A percentile compares a stretch with the other conserved stretches of the same genome.
Evolutionary conservation across 2,888 invertebrate species (phyloP).

Genomic region (Druceiella hillmani): DNA sequence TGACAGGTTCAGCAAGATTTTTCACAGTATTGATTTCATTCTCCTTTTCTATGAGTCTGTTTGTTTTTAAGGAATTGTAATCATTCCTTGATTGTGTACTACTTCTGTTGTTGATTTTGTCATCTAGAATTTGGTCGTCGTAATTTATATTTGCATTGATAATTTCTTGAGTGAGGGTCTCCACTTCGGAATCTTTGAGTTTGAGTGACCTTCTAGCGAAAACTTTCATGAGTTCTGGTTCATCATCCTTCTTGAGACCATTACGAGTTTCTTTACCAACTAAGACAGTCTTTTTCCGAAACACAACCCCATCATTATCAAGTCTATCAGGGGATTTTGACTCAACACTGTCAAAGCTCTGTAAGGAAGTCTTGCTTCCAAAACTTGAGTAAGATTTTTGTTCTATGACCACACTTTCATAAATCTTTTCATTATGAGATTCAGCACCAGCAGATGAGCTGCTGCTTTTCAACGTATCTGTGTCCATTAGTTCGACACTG

Average conservation of each 20-base stretch:
- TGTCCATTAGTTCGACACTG: conserved; percentile 50
- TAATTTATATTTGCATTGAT: conserved; percentile 39
- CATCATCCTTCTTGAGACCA: conserved; percentile 56
- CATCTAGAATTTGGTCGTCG: conserved; percentile 30
- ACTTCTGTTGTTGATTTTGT: conserved; percentile 31
- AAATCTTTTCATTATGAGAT: conserved; percentile 43
- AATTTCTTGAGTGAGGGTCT: conserved; percentile 53
- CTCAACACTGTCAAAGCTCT: conserved; percentile 44
- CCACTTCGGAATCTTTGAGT: conserved; percentile 65
- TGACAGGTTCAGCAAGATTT: too few species aligned
- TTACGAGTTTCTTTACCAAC: conserved; percentile 37
- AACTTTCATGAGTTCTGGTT: conserved; percentile 77
- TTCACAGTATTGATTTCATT: conserved; percentile 53
- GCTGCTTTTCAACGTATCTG: conserved; percentile 37
- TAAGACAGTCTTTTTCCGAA: conserved; percentile 52
- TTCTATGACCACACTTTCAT: conserved; percentile 44
- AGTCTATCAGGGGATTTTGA: conserved; percentile 38
- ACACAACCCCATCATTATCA: conserved; percentile 44
- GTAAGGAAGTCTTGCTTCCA: conserved; percentile 47
- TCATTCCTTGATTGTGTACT: conserved; percentile 41
- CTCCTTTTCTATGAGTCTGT: conserved; percentile 69
- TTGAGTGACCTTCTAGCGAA: conserved; percentile 77
- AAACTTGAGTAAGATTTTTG: conserved; percentile 47
- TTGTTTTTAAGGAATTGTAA: conserved; percentile 51
- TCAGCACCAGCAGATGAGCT: conserved; percentile 41